Evolutionary conservation across 2,113 vertebrate genomes (phyloP).

Genomic region (Apistogramma diplotaenia): DNA sequence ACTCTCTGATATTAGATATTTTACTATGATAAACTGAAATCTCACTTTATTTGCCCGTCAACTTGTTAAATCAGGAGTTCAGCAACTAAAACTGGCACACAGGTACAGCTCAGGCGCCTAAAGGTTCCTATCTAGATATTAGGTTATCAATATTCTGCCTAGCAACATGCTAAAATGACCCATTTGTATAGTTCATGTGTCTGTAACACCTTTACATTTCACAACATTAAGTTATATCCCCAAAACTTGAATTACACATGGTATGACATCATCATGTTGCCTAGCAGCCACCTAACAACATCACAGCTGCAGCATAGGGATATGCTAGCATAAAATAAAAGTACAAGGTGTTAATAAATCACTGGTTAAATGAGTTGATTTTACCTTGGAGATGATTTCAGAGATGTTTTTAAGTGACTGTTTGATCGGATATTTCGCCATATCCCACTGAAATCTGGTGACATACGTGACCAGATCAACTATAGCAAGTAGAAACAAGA

Average conservation of each 20-base stretch:
- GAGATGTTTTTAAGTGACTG: constrained; percentile 99
- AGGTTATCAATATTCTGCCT: too few relatives aligned
- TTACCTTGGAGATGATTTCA: constrained; percentile 97
- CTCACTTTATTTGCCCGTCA: not conserved
- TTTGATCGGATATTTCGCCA: constrained; percentile 99
- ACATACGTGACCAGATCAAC: constrained; percentile 98
- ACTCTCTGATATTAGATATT: not conserved
- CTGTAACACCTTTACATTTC: too few relatives aligned
- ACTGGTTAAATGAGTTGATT: not conserved
- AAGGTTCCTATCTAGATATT: too few relatives aligned
- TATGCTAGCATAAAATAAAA: not conserved
- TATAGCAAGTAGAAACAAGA: constrained; percentile 46
- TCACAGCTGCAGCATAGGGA: not conserved
- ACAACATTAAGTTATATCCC: too few relatives aligned
- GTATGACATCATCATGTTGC: too few relatives aligned
- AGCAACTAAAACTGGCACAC: too few relatives aligned
- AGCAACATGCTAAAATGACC: too few relatives aligned
- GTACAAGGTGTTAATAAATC: not conserved
- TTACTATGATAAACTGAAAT: not conserved
- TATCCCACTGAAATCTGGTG: constrained; percentile 98
- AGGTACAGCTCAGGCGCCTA: too few relatives aligned
- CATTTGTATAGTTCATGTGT: too few relatives aligned
- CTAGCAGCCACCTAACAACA: not conserved
- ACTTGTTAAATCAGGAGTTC: not conserved
- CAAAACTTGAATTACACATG: too few relatives aligned